Base-by-base conservation (phyloP, 2,888 invertebrate species). In the Platynereis dumerilii region DNA sequence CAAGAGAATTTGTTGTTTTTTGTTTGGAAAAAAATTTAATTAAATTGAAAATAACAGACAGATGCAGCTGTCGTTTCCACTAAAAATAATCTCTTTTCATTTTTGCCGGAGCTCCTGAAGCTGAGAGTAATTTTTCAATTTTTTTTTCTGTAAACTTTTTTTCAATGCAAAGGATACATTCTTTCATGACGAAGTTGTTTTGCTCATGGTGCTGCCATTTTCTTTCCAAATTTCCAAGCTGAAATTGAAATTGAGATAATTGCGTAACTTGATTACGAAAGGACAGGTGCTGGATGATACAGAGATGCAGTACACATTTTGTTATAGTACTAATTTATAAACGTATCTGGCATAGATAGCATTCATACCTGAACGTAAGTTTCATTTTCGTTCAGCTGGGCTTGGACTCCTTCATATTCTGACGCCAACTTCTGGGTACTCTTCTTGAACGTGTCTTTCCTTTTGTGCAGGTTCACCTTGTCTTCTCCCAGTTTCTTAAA, bases 161-260 rank as follows among this genome's bases (percentile, higher is more conserved):
- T n/a, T n/a, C 15, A 26, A 20, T 20, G 52, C n/a, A 42, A 79
- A 82, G 81, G 82, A 92, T 88, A 76, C 89, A 90, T 75, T 90
- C 89, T 78, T 88, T 87, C 73, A 91, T 84, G 12, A 88, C 87
- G 66, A 88, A 89, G 79, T 91, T 91, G 72, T 88, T 89, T 70
- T 88, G 88, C 74, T 90, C 91, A 42, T 91, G 82, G 65, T 89
- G 88, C 15, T 89, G 88, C 74, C 91, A 85, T 78, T 90, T 90
- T 61, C 89, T 88, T 80, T 92, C 91, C 70, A 92, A 80, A 56
- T 86, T 88, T 70, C 87, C 88, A n/a, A 92, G 85, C 81, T 91
- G 90, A 56, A 80, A 75, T 17, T 20, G 34, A 17, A 55, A 28
- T 5, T 17, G 53, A 15, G 22, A 17, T 12, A 20, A 53, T 17